Percentiles rank a stretch among this genome's conserved stretches.
These are phyloP conservation scores for Probosciger aterrimus DNA, from an alignment of 2,113 vertebrate species.

Conservation along the genomic window DNA sequence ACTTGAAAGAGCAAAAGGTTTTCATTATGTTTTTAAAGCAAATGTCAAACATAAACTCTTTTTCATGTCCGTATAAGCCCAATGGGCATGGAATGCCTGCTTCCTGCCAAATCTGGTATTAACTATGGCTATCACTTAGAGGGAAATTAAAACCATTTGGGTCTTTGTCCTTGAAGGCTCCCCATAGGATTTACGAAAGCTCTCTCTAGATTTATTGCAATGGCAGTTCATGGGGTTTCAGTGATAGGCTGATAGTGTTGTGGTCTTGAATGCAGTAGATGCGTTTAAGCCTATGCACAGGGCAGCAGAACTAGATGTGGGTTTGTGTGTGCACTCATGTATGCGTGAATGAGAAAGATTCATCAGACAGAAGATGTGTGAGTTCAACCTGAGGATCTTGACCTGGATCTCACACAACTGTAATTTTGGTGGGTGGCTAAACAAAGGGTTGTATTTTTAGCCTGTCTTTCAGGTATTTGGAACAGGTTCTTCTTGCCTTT, in stretches of 20 bases:
- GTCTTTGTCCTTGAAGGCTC: neutral
- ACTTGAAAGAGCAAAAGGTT: slow-evolving; percentile 11
- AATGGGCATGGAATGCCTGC: neutral
- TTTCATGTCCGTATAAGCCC: slow-evolving; percentile 17
- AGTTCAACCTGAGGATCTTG: neutral
- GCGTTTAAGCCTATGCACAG: neutral
- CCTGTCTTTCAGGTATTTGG: neutral
- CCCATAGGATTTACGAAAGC: neutral
- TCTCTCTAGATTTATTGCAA: neutral
- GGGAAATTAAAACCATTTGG: slow-evolving; percentile 32
- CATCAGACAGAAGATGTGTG: neutral
- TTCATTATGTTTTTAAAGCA: slow-evolving; percentile 28
- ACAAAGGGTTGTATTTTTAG: neutral
- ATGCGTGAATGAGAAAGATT: neutral
- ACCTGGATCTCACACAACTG: neutral
- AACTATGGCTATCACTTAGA: neutral
- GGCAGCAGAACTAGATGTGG: neutral
- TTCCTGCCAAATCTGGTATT: slow-evolving; percentile 33
- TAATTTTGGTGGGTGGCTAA: neutral
- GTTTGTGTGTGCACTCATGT: rapidly evolving
- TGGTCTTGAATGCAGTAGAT: neutral
- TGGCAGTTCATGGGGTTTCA: neutral
- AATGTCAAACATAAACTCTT: slow-evolving; percentile 34
- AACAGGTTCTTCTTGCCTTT: neutral
- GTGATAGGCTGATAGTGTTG: neutral